phyloP scores from a whole-genome alignment of 2,888 invertebrate genomes.

The Tanypteryx hageni region DNA sequence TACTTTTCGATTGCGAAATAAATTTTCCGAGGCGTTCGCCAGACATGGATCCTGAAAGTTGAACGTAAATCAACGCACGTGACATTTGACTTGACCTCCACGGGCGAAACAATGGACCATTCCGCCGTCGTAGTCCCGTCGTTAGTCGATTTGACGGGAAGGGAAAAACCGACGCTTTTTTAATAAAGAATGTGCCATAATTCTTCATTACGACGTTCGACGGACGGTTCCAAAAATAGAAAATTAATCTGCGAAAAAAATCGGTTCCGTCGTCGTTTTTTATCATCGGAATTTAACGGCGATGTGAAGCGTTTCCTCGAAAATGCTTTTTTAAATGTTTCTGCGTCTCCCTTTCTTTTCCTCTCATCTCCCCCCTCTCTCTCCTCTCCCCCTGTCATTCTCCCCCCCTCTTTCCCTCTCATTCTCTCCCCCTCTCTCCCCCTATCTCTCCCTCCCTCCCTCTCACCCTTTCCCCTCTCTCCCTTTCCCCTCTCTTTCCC shows the following conservation, averaged over 20 bases:
- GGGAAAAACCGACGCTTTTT: neutral
- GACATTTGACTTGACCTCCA: neutral
- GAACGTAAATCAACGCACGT: neutral
- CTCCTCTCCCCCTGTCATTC: neutral
- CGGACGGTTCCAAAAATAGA: neutral
- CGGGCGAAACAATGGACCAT: neutral
- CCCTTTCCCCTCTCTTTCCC: neutral
- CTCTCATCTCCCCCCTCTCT: neutral
- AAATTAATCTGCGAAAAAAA: neutral
- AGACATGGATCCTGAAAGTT: neutral
- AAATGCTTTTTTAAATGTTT: no score
- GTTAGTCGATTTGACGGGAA: neutral
- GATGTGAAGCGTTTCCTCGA: neutral
- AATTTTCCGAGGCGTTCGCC: neutral
- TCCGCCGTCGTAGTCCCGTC: neutral
- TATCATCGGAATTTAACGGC: neutral
- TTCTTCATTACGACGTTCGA: neutral
- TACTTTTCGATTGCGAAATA: no score
- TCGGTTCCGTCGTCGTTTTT: neutral
- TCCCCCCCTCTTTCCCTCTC: neutral
- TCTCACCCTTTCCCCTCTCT: neutral
- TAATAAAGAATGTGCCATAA: neutral
- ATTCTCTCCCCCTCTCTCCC: neutral
- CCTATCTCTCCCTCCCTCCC: neutral
- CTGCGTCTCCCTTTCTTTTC: no score